Percentiles rank a stretch among this genome's conserved stretches.
These are phyloP conservation scores for Chauna torquata DNA, from an alignment of 2,113 vertebrate species.

Conservation along the genomic window DNA sequence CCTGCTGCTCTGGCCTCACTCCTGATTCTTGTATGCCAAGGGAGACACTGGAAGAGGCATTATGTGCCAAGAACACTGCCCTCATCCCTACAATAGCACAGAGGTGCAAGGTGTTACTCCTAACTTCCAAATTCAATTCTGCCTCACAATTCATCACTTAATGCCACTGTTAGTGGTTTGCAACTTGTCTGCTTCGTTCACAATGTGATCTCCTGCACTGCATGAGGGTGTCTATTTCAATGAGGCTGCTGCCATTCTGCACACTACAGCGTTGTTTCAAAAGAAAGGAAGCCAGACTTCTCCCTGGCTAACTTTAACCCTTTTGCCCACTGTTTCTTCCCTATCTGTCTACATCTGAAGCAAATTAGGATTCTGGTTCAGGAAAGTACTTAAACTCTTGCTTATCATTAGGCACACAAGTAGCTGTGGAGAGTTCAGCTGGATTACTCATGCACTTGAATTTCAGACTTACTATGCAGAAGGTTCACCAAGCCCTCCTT, in stretches of 20 bases:
- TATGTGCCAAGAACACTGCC: fast-evolving
- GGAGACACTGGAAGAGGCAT: fast-evolving
- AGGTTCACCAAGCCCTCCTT: conserved; percentile 38
- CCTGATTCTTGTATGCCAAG: neutral
- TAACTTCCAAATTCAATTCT: neutral
- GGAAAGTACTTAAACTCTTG: neutral
- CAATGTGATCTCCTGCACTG: neutral
- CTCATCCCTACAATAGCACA: fast-evolving
- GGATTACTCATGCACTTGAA: conserved; percentile 54
- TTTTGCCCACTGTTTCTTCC: neutral
- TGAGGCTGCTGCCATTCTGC: neutral
- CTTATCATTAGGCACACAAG: neutral
- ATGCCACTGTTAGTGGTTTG: neutral
- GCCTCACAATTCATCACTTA: neutral
- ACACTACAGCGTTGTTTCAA: neutral
- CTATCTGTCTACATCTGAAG: neutral
- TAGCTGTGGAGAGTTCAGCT: neutral
- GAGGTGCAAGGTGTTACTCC: neutral
- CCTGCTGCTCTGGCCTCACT: neutral
- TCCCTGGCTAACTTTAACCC: neutral
- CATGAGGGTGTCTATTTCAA: neutral
- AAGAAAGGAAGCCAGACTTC: neutral
- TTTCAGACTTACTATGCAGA: conserved; percentile 25
- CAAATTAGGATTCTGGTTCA: neutral
- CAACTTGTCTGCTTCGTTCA: neutral